These are phyloP conservation scores for Loris lydekkerianus DNA, from an alignment of 2,797 vertebrate species.

Conservation along the genomic window DNA sequence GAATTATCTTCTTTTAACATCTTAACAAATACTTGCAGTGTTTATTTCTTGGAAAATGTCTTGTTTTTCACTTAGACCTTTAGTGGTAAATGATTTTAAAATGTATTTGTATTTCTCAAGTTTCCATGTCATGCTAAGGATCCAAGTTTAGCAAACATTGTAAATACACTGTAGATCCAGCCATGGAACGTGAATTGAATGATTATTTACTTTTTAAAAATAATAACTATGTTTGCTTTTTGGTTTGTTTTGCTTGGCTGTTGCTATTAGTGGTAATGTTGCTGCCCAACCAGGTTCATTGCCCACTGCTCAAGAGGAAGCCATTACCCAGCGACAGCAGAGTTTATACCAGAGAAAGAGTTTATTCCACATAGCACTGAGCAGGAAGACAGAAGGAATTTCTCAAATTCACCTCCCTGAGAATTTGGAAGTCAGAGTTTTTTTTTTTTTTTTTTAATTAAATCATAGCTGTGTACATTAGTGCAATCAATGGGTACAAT, in stretches of 20 bases:
- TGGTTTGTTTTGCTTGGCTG: not conserved
- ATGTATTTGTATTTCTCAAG: not conserved
- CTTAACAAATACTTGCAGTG: not conserved
- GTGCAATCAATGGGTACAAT: too few species aligned
- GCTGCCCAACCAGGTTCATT: too few species aligned
- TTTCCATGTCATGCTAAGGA: not conserved
- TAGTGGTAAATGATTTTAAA: constrained; percentile 7
- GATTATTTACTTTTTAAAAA: constrained; percentile 10
- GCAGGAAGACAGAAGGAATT: too few species aligned
- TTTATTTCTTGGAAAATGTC: constrained; percentile 44
- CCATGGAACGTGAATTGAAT: constrained; percentile 9
- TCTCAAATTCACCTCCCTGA: too few species aligned
- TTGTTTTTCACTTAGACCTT: constrained; percentile 2
- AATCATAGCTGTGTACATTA: too few species aligned
- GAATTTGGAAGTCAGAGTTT: too few species aligned
- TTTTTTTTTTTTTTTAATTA: too few species aligned
- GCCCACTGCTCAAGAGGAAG: too few species aligned
- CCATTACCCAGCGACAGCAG: too few species aligned
- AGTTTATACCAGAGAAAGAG: too few species aligned
- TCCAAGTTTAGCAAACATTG: constrained; percentile 9
- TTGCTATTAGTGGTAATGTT: not conserved
- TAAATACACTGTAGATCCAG: not conserved
- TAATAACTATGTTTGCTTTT: not conserved
- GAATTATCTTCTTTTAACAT: constrained; percentile 11
- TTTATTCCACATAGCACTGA: too few species aligned